Evolutionary conservation across 2,113 vertebrate genomes (phyloP).

Genomic region (Mesitornis unicolor): DNA sequence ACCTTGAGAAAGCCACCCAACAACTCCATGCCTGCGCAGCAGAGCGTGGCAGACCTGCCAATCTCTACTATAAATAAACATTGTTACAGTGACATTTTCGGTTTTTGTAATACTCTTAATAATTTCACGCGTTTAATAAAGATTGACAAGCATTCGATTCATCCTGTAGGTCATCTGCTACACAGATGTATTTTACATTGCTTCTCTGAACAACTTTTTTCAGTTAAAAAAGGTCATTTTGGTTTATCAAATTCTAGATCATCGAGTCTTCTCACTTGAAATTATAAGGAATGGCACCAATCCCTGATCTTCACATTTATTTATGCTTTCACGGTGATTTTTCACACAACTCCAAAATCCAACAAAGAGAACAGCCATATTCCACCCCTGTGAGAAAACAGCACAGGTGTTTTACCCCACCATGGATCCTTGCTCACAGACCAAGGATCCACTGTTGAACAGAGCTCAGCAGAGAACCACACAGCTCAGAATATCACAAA

Average conservation of each 20-base stretch:
- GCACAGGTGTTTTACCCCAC: no score
- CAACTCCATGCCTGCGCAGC: neutral
- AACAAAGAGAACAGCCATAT: neutral
- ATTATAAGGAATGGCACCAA: accelerated
- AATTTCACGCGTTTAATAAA: neutral
- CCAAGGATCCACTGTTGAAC: neutral
- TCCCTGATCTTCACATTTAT: neutral
- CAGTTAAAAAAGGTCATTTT: neutral
- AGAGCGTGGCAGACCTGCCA: neutral
- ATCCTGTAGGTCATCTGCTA: neutral
- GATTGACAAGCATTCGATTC: neutral
- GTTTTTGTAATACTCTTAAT: neutral
- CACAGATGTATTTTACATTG: neutral
- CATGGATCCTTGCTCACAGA: neutral
- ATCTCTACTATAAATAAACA: neutral
- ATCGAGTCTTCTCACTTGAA: neutral
- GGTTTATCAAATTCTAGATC: neutral
- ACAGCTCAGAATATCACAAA: neutral
- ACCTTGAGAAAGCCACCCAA: neutral
- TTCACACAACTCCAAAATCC: neutral
- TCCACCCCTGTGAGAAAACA: neutral
- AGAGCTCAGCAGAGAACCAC: neutral
- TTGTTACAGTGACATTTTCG: neutral
- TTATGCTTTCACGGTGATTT: neutral
- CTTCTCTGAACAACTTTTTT: neutral